Percentiles rank a stretch among this genome's conserved stretches.
Evolutionary conservation across 1,140 invertebrate species (phyloP).

Genomic region (Ostrea edulis): DNA sequence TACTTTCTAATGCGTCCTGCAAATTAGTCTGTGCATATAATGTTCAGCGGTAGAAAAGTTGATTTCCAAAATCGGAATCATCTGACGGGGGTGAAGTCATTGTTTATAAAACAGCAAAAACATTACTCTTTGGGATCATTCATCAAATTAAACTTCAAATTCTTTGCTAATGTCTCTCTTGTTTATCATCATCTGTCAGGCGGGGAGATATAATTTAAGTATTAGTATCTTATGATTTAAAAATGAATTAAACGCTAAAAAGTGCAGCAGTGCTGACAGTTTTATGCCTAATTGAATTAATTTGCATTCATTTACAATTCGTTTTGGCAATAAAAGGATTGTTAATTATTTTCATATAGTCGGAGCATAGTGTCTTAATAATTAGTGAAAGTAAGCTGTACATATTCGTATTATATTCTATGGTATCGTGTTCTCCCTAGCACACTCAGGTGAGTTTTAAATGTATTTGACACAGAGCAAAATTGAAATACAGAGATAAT

Average conservation of each 20-base stretch:
- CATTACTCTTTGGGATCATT: not conserved
- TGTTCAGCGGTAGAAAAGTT: not conserved
- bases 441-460: not conserved
- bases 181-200: constrained; percentile 28
- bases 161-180: constrained; percentile 20
- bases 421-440: not conserved
- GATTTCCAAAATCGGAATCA: not conserved
- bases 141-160: constrained; percentile 17
- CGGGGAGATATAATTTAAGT: constrained; percentile 24
- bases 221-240: constrained; percentile 36
- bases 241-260: constrained; percentile 36
- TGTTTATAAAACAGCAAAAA: not conserved
- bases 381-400: not conserved
- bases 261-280: constrained; percentile 20
- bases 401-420: not conserved
- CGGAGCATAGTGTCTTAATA: not conserved
- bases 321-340: constrained; percentile 1
- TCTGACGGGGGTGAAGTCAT: not conserved
- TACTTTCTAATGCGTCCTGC: not conserved
- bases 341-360: constrained; percentile 28
- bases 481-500: not conserved
- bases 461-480: not conserved
- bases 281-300: constrained; percentile 34
- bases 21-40: not conserved
- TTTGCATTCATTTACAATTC: constrained; percentile 36